Percentiles rank a stretch among this genome's conserved stretches.
phyloP scores from a whole-genome alignment of 2,888 invertebrate species.

The Dasysyrphus albostriatus region DNA sequence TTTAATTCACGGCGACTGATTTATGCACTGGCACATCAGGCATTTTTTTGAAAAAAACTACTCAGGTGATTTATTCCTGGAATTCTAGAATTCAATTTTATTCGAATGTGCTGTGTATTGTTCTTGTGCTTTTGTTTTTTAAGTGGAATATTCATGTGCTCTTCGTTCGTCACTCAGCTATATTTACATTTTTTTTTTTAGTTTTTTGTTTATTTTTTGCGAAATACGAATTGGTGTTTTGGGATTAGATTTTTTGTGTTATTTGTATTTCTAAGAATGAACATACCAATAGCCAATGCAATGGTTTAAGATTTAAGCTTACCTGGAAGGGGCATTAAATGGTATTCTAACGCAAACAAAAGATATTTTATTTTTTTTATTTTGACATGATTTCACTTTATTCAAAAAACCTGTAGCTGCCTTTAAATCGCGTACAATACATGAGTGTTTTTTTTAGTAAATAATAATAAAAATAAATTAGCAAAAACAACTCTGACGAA shows the following conservation, averaged over 20 bases:
- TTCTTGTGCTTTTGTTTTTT: slow-evolving; percentile 9
- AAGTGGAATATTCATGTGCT: slow-evolving; percentile 11
- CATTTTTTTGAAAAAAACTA: slow-evolving; percentile 13
- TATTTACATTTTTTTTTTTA: neutral
- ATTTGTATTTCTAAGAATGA: too few species aligned
- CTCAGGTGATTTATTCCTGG: neutral
- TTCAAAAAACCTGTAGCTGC: too few species aligned
- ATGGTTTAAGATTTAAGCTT: too few species aligned
- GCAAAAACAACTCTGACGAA: too few species aligned
- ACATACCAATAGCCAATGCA: too few species aligned
- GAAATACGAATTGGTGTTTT: neutral
- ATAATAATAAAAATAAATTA: too few species aligned
- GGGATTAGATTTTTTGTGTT: neutral
- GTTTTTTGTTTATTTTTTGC: neutral
- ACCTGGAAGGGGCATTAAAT: too few species aligned
- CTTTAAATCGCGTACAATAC: too few species aligned
- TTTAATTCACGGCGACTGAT: slow-evolving; percentile 23
- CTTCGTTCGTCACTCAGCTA: neutral
- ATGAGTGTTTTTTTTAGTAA: too few species aligned
- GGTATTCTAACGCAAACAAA: too few species aligned
- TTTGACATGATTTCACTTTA: too few species aligned
- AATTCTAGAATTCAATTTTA: slow-evolving; percentile 13
- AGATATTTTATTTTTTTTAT: too few species aligned
- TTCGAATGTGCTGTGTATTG: neutral
- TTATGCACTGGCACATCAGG: slow-evolving; percentile 19